These are phyloP conservation scores for Zaprionus lachaisei DNA, from an alignment of 1,140 invertebrate species.

Conservation along the genomic window DNA sequence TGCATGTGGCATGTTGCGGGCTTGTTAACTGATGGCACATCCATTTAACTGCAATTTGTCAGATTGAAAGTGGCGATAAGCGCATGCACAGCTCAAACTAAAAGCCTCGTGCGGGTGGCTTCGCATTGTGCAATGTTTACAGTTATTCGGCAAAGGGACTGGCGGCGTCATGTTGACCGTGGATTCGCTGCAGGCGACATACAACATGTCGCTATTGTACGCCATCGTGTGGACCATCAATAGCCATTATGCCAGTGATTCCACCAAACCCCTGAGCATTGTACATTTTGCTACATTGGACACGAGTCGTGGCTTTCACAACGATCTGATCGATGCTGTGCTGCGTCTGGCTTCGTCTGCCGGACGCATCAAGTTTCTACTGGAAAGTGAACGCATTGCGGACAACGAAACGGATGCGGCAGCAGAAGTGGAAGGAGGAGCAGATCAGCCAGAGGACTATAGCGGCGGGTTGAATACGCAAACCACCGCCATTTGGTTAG, in stretches of 20 bases:
- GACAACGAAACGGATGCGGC: slow-evolving; percentile 4
- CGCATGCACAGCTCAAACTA: slow-evolving; percentile 13
- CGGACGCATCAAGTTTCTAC: slow-evolving; percentile 47
- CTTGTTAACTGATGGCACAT: slow-evolving; percentile 42
- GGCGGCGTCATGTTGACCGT: slow-evolving; percentile 20
- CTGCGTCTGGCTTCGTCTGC: slow-evolving; percentile 26
- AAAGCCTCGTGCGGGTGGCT: slow-evolving; percentile 4
- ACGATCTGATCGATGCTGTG: slow-evolving; percentile 65
- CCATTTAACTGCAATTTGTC: slow-evolving; percentile 50
- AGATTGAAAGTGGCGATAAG: slow-evolving; percentile 40
- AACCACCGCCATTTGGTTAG: slow-evolving; percentile 61
- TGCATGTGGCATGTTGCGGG: slow-evolving; percentile 11
- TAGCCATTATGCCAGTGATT: slow-evolving; percentile 52
- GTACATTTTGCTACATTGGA: slow-evolving; percentile 58
- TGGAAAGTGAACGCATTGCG: slow-evolving; percentile 49
- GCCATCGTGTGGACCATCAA: slow-evolving; percentile 76
- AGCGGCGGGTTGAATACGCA: slow-evolving; percentile 11
- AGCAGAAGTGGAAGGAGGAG: neutral
- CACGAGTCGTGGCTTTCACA: slow-evolving; percentile 46
- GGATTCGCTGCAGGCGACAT: slow-evolving; percentile 14
- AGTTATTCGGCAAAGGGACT: neutral
- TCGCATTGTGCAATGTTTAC: slow-evolving; percentile 1
- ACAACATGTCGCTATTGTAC: slow-evolving; percentile 65
- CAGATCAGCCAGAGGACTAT: neutral
- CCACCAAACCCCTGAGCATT: slow-evolving; percentile 53